Percentiles rank a stretch among this genome's conserved stretches.
Conservation (phyloP, 2,888 invertebrate species). For the Ornithoptera priamus region DNA sequence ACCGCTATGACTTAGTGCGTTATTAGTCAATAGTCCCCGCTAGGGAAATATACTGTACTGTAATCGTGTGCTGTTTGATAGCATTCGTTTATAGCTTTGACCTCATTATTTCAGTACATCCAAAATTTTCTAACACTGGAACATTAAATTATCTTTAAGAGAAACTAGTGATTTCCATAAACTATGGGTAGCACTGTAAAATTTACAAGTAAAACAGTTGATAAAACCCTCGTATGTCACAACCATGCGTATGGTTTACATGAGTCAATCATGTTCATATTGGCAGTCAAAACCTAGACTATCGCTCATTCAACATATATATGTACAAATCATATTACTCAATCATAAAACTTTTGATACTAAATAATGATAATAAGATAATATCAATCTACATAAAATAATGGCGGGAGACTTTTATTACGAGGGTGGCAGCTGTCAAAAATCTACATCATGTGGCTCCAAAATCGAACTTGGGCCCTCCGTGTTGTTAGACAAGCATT, state of each 20-base stretch:
- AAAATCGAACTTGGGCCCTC: background rate
- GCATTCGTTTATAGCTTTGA: background rate
- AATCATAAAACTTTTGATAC: background rate
- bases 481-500: background rate
- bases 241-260: background rate
- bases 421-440: background rate
- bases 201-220: background rate
- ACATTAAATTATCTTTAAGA: background rate
- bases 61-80: no score
- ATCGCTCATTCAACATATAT: background rate
- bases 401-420: background rate
- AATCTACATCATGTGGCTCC: background rate
- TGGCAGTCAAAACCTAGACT: background rate
- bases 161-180: constrained; percentile 17
- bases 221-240: background rate
- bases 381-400: no score
- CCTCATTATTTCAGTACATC: background rate
- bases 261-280: background rate
- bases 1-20: background rate
- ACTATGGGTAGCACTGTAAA: constrained; percentile 7
- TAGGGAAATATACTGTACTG: background rate
- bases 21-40: background rate
- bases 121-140: background rate
- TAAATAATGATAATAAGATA: no score
- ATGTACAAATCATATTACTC: background rate